Evolutionary conservation across 2,888 invertebrate species (phyloP), one percentile per base, ranked within the genome.

Genomic region (Leucoma salicis): DNA sequence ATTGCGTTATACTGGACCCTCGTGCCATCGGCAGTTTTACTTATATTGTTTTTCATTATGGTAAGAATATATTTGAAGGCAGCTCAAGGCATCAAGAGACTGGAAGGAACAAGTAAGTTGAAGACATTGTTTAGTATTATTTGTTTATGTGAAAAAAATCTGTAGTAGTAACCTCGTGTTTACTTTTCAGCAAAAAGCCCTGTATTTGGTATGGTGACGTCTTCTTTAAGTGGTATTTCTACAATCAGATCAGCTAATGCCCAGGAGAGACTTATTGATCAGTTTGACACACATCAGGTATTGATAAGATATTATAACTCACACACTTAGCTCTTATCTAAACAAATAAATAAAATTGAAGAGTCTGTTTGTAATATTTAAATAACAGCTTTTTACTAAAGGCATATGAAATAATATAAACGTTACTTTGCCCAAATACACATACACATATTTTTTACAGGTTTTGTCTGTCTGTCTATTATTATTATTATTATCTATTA

Each of bases 121-220:
- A 11, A 27, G 27, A n/a, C 8, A 11, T n/a, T n/a, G n/a, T n/a
- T 21, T 3, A 21, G 6, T 5, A 21, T 21, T 21, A 21, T 21
- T 8, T 21, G 3, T 4, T 3, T 8, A 21, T 21, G 8, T 6
- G 16, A 16, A n/a, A n/a, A n/a, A n/a, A n/a, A n/a, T n/a, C n/a
- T n/a, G n/a, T n/a, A n/a, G n/a, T n/a, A n/a, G n/a, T n/a, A n/a
- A n/a, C n/a, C n/a, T n/a, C n/a, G n/a, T 18, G 14, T 12, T 21
- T 11, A 2, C 31, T 35, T 72, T 73, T 11, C 77, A 95, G 95
- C 94, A 12, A 92, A 94, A 51, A 95, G 95, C 63, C 96, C 96
- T 0, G 93, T 96, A 0, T 96, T 95, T 65, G 93, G 95, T 0
- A 94, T 95, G 80, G 88, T 96, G 14, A 93, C 93, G 35, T 93